Evolutionary conservation across 2,888 invertebrate genomes (phyloP), one percentile per base, ranked within the genome.

Genomic region (Muschampia plurimacula): DNA sequence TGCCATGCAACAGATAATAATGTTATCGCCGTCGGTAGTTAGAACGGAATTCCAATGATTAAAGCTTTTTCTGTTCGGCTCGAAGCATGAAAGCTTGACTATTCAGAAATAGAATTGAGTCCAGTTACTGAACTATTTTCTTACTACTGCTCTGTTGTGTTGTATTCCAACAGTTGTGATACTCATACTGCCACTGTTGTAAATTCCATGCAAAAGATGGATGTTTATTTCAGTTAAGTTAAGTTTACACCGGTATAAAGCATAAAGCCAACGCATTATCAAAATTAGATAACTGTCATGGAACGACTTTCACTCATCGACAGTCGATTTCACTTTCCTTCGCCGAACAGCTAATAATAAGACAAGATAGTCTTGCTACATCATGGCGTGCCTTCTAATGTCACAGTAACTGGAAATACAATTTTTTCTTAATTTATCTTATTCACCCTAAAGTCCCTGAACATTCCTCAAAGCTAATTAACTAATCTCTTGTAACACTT

Each of bases 251-350:
- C 32, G 32, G 41, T 41, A 12, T 55, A 15, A 22, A 9, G 3
- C 9, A 55, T 22, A 55, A 55, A 55, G 55, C 55, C 28, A 75
- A 72, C 69, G 63, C 73, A 72, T 77, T 85, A 89, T 89, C 84
- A 83, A 90, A 91, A 91, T 92, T 91, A 91, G 89, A 90, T 91
- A 93, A 91, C 91, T 83, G 87, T 85, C 83, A 85, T 79, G 80
- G 76, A 82, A 79, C 72, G 80, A 89, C 93, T 93, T 93, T 93
- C 93, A 90, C 93, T 89, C 83, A 86, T 86, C 86, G 86, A 80
- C 82, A 78, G 80, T 78, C 79, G 87, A 84, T 88, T 90, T 93
- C 91, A 92, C 93, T 93, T 91, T 91, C 89, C 81, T 84, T 83
- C 77, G 77, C 79, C 82, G 79, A 81, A 79, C 84, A 82, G 83